These are phyloP conservation scores for Calyptommatus sinebrachiatus DNA, from an alignment of 2,113 vertebrate species.

Conservation along the genomic window DNA sequence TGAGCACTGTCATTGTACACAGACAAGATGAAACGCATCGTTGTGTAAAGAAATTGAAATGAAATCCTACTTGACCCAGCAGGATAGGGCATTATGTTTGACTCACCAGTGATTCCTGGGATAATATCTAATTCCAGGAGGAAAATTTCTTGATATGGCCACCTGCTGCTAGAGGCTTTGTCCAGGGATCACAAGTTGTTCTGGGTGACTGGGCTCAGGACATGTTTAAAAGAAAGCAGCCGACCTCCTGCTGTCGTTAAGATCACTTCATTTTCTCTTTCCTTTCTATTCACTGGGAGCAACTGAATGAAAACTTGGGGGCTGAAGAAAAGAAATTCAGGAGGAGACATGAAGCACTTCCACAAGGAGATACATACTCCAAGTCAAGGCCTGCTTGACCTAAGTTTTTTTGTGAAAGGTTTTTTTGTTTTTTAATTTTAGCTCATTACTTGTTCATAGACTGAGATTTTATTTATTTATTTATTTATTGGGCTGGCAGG, in stretches of 20 bases:
- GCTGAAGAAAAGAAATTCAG: conserved; percentile 19
- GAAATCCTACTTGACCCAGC: conserved; percentile 93
- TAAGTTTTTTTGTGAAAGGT: conserved; percentile 36
- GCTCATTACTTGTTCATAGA: conserved; percentile 53
- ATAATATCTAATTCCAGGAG: conserved; percentile 95
- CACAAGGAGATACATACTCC: conserved; percentile 54
- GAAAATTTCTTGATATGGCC: conserved; percentile 92
- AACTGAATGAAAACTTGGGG: conserved; percentile 58
- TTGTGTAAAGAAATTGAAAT: conserved; percentile 98
- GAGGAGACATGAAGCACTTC: conserved; percentile 58
- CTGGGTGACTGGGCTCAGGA: conserved; percentile 92
- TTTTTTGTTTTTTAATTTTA: conserved; percentile 8
- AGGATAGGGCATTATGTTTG: conserved; percentile 92
- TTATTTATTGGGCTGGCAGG: conserved; percentile 49
- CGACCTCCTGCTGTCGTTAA: conserved; percentile 90
- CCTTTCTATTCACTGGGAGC: conserved; percentile 79
- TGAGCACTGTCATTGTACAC: conserved; percentile 85
- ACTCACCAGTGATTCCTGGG: conserved; percentile 91
- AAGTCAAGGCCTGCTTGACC: conserved; percentile 70
- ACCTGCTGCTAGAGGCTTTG: conserved; percentile 90
- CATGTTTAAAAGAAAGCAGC: conserved; percentile 86
- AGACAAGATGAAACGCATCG: conserved; percentile 93
- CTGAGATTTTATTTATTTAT: neutral
- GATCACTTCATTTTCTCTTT: conserved; percentile 92
- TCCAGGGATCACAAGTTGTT: conserved; percentile 95